These are phyloP conservation scores for Dendrolimus pini DNA, from an alignment of 2,888 invertebrate species.

Conservation along the genomic window DNA sequence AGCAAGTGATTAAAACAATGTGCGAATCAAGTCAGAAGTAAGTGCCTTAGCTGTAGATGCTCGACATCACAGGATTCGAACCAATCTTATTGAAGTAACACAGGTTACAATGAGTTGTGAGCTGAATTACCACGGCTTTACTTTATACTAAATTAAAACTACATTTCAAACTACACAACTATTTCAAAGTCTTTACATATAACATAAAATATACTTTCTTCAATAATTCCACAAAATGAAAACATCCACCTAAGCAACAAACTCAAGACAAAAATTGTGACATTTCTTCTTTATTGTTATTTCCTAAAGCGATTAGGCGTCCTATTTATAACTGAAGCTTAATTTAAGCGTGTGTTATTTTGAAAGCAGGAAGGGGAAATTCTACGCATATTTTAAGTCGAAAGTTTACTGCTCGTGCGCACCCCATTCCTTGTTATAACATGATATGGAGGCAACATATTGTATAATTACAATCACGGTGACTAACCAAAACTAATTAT, in stretches of 20 bases:
- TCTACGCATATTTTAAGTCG: constrained; percentile 50
- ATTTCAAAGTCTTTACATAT: no score
- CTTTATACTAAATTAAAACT: no score
- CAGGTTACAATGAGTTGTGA: no score
- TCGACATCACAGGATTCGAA: no score
- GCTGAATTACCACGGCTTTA: no score
- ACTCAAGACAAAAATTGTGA: constrained; percentile 39
- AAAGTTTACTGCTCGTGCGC: constrained; percentile 29
- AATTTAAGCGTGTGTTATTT: constrained; percentile 59
- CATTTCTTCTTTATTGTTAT: constrained; percentile 61
- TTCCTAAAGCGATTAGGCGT: constrained; percentile 51
- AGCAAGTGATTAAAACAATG: no score
- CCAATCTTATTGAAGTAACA: no score
- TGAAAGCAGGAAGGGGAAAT: constrained; percentile 63
- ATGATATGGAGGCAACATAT: not conserved
- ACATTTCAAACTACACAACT: no score
- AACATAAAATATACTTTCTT: no score
- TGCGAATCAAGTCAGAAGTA: no score
- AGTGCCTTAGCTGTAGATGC: no score
- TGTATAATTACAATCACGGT: not conserved
- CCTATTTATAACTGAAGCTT: constrained; percentile 55
- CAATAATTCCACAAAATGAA: no score
- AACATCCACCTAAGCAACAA: constrained; percentile 19
- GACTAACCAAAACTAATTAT: not conserved
- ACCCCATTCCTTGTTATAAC: constrained; percentile 21